These are phyloP conservation scores for Lerista edwardsae DNA, from an alignment of 2,797 vertebrate species.

Conservation along the genomic window DNA sequence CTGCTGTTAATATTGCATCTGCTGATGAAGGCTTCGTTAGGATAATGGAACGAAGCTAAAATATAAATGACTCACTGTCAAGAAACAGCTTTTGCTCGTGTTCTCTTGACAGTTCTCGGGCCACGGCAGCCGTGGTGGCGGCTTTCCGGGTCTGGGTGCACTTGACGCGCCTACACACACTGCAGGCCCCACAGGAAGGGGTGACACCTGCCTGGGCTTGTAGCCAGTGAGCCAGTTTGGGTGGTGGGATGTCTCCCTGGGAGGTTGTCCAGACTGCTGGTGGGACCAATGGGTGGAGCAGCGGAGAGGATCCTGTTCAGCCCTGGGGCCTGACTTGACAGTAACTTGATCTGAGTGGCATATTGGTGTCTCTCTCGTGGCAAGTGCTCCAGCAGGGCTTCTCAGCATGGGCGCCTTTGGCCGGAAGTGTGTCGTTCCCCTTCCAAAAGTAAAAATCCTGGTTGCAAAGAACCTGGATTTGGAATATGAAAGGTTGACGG, in stretches of 20 bases:
- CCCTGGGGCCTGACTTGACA: neutral
- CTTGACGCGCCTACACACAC: slow-evolving; percentile 21
- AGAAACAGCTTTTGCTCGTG: slow-evolving; percentile 99
- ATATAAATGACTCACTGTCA: slow-evolving; percentile 99
- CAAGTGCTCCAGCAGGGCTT: neutral
- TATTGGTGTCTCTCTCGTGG: neutral
- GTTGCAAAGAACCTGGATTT: neutral
- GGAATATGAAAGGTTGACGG: neutral
- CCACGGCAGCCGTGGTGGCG: slow-evolving; percentile 66
- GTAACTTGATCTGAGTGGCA: neutral
- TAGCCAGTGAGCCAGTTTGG: accelerated
- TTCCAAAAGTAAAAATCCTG: neutral
- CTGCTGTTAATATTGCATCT: slow-evolving; percentile 99
- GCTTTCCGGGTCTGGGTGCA: slow-evolving; percentile 35
- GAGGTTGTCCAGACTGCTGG: too few relatives aligned
- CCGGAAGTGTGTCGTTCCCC: neutral
- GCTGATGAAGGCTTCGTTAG: slow-evolving; percentile 99
- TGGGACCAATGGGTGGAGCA: too few relatives aligned
- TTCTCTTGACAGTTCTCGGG: slow-evolving; percentile 90
- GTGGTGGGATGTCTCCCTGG: neutral
- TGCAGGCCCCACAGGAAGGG: neutral
- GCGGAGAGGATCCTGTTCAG: neutral
- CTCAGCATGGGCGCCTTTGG: neutral
- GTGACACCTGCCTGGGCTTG: accelerated
- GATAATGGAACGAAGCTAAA: slow-evolving; percentile 99